These are phyloP conservation scores for Phrynocephalus forsythii DNA, from an alignment of 2,797 vertebrate genomes.

Conservation along the genomic window DNA sequence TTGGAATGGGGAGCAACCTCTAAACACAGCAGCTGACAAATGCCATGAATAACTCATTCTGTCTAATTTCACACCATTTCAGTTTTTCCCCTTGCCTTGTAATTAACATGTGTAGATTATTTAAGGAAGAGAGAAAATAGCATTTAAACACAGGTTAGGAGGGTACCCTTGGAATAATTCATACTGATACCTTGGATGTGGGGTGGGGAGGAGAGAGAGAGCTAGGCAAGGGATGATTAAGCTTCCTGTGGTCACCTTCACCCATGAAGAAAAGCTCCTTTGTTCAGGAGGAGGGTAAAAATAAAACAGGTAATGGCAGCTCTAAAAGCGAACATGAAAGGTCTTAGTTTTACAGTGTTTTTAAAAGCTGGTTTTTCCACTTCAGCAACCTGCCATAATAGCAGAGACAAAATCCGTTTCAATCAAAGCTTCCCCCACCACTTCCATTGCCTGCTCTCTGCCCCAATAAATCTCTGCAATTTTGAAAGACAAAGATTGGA, in stretches of 20 bases:
- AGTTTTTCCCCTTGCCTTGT: conserved; percentile 69
- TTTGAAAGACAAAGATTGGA: conserved; percentile 35
- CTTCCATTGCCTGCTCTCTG: neutral
- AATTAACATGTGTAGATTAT: conserved; percentile 75
- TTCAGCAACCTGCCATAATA: conserved; percentile 36
- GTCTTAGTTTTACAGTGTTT: neutral
- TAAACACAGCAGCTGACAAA: conserved; percentile 59
- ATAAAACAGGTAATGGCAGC: neutral
- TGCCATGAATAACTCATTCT: conserved; percentile 72
- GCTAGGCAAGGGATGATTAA: conserved; percentile 21
- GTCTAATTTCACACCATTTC: conserved; percentile 73
- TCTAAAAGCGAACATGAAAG: conserved; percentile 18
- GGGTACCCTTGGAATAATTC: conserved; percentile 48
- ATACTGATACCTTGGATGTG: conserved; percentile 40
- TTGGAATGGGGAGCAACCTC: conserved; percentile 46
- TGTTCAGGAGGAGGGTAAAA: neutral
- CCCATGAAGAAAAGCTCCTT: conserved; percentile 23
- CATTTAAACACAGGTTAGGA: conserved; percentile 73
- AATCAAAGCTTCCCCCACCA: conserved; percentile 11
- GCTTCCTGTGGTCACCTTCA: conserved; percentile 6
- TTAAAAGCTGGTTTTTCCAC: conserved; percentile 16
- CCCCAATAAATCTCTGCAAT: conserved; percentile 7
- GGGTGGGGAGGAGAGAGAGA: neutral
- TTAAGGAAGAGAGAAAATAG: conserved; percentile 75
- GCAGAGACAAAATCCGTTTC: conserved; percentile 30